Base-by-base conservation (phyloP, 2,113 vertebrate species). In the Cercocebus atys region DNA sequence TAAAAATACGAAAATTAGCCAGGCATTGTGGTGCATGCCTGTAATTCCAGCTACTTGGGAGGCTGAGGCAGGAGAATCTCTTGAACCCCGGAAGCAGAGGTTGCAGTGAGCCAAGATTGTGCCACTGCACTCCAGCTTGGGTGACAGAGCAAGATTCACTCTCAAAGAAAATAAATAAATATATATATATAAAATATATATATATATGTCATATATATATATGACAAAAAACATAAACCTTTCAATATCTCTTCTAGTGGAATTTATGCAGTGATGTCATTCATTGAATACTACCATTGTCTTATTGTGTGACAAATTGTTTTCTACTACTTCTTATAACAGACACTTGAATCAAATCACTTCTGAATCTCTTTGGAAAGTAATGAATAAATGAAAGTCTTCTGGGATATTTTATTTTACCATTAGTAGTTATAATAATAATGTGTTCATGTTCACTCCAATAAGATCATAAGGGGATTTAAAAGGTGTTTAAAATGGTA, bases 401-500 rank as follows among this genome's bases (percentile, higher is more conserved):
- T 78, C 25, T 52, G 87, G 23, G 27, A 78, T 85, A 35, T 81
- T 97, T 92, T 95, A 70, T 82, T 97, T 97, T 94, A 94, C 61
- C 94, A 22, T 91, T 96, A 83, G 66, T 86, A 96, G 82, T 30
- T 95, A 73, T 84, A 96, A 79, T 95, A 97, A 57, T 91, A 92
- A 92, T 83, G 92, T 93, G 68, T 93, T 97, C 90, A 35, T 95
- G 57, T 96, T 95, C 79, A 86, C 14, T 89, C 83, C 78, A 90
- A 75, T 93, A 96, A 87, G 30, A 70, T 94, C 50, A 25, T 79
- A 91, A 95, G 73, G 85, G 66, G 27, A 86, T 92, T 95, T 95
- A 97, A 59, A 52, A 94, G 88, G 92, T 97, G 87, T 95, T 97
- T 97, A 94, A 94, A 96, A 89, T 92, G 68, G 47, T 88, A 79